Conservation (phyloP, 2,888 invertebrate species). For the Ditylenchus weischeri region DNA sequence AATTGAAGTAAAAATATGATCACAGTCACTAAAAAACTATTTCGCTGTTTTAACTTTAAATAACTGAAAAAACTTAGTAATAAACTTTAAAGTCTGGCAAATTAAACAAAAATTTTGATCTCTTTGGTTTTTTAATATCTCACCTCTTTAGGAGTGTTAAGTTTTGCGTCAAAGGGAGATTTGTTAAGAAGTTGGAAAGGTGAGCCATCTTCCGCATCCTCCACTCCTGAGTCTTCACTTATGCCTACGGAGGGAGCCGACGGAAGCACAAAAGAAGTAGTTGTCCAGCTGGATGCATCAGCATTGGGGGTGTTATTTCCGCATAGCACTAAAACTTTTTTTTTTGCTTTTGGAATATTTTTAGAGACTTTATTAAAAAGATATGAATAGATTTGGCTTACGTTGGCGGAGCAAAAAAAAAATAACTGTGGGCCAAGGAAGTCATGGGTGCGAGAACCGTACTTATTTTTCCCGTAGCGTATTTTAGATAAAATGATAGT, state of each 20-base stretch:
- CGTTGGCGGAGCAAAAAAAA: too few species aligned
- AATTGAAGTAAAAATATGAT: background rate
- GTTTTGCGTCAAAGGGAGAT: slow-evolving; percentile 1
- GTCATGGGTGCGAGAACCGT: too few species aligned
- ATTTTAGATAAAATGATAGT: too few species aligned
- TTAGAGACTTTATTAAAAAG: too few species aligned
- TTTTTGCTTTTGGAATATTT: too few species aligned
- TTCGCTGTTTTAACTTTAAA: too few species aligned
- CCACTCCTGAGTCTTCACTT: slow-evolving; percentile 11
- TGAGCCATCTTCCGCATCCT: slow-evolving; percentile 5
- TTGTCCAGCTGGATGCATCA: background rate
- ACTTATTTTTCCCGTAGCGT: too few species aligned
- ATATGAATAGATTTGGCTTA: too few species aligned
- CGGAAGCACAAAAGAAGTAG: slow-evolving; percentile 5
- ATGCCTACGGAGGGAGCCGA: background rate
- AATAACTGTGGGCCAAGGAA: too few species aligned
- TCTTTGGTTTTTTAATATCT: background rate
- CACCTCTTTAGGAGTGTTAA: background rate
- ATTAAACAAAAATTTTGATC: background rate
- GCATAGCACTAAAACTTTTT: slow-evolving; percentile 4
- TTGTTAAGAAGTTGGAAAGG: background rate
- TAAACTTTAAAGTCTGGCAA: too few species aligned
- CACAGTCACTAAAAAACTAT: background rate
- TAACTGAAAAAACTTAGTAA: too few species aligned
- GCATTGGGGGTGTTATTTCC: background rate